phyloP scores from a whole-genome alignment of 2,113 vertebrate species.

The Nansenia antarctica region DNA sequence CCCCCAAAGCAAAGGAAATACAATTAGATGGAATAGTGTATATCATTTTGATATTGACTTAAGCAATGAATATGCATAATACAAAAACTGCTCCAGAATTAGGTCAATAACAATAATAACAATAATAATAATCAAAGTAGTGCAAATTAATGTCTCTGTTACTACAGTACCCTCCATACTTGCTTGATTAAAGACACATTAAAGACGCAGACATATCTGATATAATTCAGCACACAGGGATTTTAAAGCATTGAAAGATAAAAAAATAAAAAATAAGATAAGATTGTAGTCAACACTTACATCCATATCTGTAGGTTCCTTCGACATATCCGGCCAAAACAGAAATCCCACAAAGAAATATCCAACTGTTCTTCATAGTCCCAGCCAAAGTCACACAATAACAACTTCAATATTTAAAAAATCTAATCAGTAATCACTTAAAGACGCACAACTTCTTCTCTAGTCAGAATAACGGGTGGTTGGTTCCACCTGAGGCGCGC shows the following conservation, averaged over 20 bases:
- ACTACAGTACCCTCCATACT: neutral
- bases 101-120: neutral
- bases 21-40: neutral
- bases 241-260: neutral
- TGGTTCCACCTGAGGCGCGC: neutral
- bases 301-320: conserved; percentile 44
- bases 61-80: neutral
- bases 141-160: neutral
- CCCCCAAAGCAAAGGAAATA: neutral
- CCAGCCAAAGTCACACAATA: neutral
- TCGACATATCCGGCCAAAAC: conserved; percentile 25
- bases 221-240: neutral
- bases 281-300: conserved; percentile 13
- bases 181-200: neutral
- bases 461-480: neutral
- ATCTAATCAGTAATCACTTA: neutral
- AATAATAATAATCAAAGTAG: no score
- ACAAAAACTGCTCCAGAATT: neutral
- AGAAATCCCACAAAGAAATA: conserved; percentile 46
- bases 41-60: neutral
- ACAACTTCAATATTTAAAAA: neutral
- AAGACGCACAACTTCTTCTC: no score
- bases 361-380: conserved; percentile 47
- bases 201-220: neutral
- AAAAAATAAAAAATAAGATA: neutral